Evolutionary conservation across 2,888 invertebrate species (phyloP).

Genomic region (Cremastinae sp.): DNA sequence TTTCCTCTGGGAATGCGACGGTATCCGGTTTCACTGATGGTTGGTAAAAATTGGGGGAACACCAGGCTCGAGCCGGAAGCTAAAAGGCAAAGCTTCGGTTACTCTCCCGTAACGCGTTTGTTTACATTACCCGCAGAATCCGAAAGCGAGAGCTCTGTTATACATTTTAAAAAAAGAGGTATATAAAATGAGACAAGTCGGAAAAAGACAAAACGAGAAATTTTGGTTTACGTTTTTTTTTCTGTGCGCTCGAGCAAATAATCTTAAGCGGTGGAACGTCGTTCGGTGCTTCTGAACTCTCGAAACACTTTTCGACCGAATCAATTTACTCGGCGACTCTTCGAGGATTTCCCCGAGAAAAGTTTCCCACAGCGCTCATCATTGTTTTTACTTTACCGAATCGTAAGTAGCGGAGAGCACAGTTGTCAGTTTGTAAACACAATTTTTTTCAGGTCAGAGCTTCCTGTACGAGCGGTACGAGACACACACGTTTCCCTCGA

Average conservation of each 20-base stretch:
- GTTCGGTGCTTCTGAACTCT: not conserved
- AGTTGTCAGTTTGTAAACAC: no score
- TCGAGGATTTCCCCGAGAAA: not conserved
- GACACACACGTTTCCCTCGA: not conserved
- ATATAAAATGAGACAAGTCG: constrained; percentile 1
- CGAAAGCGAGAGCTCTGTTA: constrained; percentile 23
- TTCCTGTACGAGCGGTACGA: not conserved
- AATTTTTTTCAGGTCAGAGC: no score
- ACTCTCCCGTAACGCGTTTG: constrained; percentile 56
- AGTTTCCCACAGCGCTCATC: constrained; percentile 11
- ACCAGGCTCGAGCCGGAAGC: constrained; percentile 62
- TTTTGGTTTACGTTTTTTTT: constrained; percentile 1
- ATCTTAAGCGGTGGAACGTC: constrained; percentile 3
- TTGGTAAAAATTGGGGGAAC: constrained; percentile 63
- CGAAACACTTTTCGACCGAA: constrained; percentile 3
- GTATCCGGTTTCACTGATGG: constrained; percentile 64
- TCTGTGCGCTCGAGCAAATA: constrained; percentile 24
- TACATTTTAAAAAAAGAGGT: constrained; percentile 7
- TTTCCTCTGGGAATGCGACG: constrained; percentile 55
- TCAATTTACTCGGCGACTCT: not conserved
- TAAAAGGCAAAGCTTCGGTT: constrained; percentile 20
- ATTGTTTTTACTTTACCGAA: not conserved
- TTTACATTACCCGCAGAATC: constrained; percentile 50
- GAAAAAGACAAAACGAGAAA: constrained; percentile 3
- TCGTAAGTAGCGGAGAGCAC: no score